These are phyloP conservation scores for Drymonia ruficornis DNA, from an alignment of 2,888 invertebrate species.

Conservation along the genomic window DNA sequence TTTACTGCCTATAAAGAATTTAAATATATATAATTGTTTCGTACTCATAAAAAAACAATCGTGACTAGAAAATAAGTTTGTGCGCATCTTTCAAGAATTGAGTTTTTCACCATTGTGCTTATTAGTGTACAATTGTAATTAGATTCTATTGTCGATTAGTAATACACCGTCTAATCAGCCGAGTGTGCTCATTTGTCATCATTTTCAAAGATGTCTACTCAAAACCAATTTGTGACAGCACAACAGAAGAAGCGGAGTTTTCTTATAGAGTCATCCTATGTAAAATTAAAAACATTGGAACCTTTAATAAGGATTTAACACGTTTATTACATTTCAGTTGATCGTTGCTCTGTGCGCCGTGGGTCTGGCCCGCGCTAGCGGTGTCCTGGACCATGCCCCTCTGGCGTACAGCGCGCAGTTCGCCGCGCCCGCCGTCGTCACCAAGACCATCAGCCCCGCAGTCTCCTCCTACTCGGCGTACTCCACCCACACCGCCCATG, in stretches of 20 bases:
- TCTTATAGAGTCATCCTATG: neutral
- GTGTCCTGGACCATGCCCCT: conserved; percentile 74
- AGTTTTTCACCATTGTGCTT: no score
- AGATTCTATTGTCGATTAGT: no score
- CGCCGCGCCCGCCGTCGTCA: conserved; percentile 64
- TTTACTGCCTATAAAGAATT: conserved; percentile 5
- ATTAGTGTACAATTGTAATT: no score
- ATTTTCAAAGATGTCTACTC: no score
- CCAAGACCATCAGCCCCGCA: conserved; percentile 67
- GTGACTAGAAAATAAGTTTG: no score
- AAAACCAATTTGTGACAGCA: no score
- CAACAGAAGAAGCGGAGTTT: neutral
- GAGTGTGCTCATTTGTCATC: no score
- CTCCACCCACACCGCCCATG: conserved; percentile 49
- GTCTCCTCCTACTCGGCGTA: conserved; percentile 63
- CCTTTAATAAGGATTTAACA: neutral
- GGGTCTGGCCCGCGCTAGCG: conserved; percentile 85
- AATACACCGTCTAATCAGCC: no score
- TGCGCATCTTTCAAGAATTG: no score
- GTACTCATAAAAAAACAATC: neutral
- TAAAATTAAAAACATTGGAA: neutral
- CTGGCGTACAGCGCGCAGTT: conserved; percentile 76
- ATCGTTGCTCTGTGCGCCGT: conserved; percentile 85
- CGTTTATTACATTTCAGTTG: conserved; percentile 61
- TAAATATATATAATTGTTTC: neutral